Evolutionary conservation across 2,113 vertebrate species (phyloP).

Genomic region (Erythrocercus mccallii): DNA sequence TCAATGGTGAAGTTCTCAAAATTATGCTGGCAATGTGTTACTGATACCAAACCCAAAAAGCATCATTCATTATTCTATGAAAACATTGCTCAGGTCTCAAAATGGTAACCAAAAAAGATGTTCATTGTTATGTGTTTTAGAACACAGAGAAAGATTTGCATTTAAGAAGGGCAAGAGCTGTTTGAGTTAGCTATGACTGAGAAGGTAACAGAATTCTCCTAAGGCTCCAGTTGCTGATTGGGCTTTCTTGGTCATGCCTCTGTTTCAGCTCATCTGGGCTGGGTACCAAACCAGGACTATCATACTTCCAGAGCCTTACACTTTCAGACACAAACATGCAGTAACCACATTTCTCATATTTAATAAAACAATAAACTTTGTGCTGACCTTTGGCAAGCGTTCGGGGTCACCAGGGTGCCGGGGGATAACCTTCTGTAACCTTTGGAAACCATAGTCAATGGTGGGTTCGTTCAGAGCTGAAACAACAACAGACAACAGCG

Average conservation of each 20-base stretch:
- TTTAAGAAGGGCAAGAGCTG: not conserved
- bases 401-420: slow-evolving; percentile 84
- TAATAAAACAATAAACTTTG: slow-evolving; percentile 30
- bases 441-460: slow-evolving; percentile 96
- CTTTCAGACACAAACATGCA: not conserved
- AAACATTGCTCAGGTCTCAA: not conserved
- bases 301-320: not conserved
- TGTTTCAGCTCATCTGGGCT: not conserved
- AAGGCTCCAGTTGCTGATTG: not conserved
- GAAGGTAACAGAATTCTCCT: not conserved
- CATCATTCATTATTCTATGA: not conserved
- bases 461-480: slow-evolving; percentile 94
- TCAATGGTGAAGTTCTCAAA: not conserved
- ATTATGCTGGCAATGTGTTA: not conserved
- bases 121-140: not conserved
- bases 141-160: not conserved
- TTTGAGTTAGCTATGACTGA: not conserved
- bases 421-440: slow-evolving; percentile 86
- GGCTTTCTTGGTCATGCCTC: not conserved
- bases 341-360: slow-evolving; percentile 23
- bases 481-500: slow-evolving; percentile 61
- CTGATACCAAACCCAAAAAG: not conserved
- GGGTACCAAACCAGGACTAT: not conserved
- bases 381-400: slow-evolving; percentile 84
- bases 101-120: not conserved